Conservation (phyloP, 2,888 invertebrate species). For the Xiphydria camelus region DNA sequence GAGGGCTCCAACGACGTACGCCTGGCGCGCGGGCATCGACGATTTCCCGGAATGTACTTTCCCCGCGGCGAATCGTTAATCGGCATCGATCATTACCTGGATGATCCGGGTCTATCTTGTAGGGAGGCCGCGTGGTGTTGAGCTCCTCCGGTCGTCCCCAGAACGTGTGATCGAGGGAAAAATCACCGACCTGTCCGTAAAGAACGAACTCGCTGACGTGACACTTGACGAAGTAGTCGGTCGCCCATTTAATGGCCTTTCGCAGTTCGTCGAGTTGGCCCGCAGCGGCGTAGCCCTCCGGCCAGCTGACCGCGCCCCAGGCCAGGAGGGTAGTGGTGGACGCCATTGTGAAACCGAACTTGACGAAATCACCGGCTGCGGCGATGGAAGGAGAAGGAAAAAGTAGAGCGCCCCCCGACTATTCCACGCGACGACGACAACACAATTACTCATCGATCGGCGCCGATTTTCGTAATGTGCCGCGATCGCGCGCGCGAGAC, state of each 20-base stretch:
- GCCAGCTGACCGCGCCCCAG: constrained; percentile 62
- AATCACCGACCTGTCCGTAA: constrained; percentile 65
- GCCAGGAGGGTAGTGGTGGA: constrained; percentile 61
- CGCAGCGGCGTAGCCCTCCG: constrained; percentile 58
- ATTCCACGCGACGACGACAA: too few relatives aligned
- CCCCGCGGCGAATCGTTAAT: too few relatives aligned
- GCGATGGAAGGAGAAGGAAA: constrained; percentile 10
- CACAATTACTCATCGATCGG: too few relatives aligned
- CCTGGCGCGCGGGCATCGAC: too few relatives aligned
- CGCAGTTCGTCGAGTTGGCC: constrained; percentile 58
- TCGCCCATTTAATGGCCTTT: constrained; percentile 62
- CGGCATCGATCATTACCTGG: too few relatives aligned
- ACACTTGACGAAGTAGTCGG: constrained; percentile 66
- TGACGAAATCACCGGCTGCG: constrained; percentile 63
- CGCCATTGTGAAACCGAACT: constrained; percentile 64
- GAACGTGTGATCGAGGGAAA: constrained; percentile 62
- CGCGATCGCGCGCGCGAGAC: too few relatives aligned
- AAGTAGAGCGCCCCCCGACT: neutral
- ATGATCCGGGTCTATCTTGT: constrained; percentile 61
- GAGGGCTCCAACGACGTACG: too few relatives aligned
- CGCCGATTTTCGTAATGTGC: too few relatives aligned
- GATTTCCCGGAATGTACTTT: too few relatives aligned
- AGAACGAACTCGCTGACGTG: constrained; percentile 60
- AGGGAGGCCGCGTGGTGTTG: constrained; percentile 63
- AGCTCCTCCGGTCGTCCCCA: constrained; percentile 69